phyloP scores from a whole-genome alignment of 2,113 vertebrate species.

The Phylloscopus whistleri region DNA sequence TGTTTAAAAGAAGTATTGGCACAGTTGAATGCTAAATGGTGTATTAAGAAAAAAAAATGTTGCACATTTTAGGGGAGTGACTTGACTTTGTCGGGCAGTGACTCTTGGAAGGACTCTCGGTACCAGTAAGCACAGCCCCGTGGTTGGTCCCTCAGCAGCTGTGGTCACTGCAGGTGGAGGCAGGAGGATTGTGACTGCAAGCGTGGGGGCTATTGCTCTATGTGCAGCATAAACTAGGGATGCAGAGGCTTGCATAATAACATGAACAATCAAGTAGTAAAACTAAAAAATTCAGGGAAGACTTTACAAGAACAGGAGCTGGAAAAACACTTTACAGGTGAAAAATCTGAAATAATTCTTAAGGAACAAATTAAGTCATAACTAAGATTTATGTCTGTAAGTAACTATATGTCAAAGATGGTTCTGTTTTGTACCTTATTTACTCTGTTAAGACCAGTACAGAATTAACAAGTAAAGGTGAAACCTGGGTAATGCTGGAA shows the following conservation, averaged over 20 bases:
- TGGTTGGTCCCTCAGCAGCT: neutral
- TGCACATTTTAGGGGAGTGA: neutral
- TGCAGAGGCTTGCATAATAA: neutral
- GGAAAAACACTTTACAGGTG: neutral
- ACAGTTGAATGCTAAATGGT: neutral
- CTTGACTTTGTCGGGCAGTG: neutral
- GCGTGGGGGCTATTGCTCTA: fast-evolving
- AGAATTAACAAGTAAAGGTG: neutral
- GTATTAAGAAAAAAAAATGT: neutral
- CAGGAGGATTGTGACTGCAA: neutral
- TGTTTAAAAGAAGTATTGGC: neutral
- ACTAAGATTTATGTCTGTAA: neutral
- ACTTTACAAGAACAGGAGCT: neutral
- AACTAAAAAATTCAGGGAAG: neutral
- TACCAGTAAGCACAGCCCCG: fast-evolving
- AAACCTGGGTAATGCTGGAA: neutral
- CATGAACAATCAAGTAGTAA: neutral
- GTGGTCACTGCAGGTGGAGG: fast-evolving
- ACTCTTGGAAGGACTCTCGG: neutral
- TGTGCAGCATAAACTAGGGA: neutral
- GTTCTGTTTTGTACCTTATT: neutral
- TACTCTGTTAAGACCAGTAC: neutral
- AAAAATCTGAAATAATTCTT: neutral
- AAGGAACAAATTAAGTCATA: neutral
- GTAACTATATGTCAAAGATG: neutral